phyloP scores from a whole-genome alignment of 2,797 vertebrate genomes.

The Enteromius fasciolatus region DNA sequence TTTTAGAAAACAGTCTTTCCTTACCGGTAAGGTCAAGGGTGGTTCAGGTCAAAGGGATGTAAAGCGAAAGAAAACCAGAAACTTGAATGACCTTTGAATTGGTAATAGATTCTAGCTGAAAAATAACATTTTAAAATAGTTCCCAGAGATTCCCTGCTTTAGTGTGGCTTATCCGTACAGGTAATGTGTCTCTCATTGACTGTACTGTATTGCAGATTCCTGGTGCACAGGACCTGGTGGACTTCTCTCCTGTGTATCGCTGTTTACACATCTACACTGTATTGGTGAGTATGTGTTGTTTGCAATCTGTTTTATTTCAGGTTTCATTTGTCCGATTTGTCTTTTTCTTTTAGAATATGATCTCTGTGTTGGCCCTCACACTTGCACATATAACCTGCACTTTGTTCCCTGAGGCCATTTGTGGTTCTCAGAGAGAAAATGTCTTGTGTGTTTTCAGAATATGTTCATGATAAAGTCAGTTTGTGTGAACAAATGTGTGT shows the following conservation, averaged over 20 bases:
- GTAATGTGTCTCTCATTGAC: not conserved
- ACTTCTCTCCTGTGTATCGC: conserved; percentile 95
- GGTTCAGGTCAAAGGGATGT: conserved; percentile 9
- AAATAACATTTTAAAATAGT: not conserved
- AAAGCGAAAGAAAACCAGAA: not conserved
- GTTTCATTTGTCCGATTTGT: not conserved
- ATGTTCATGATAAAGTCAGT: not conserved
- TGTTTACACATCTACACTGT: conserved; percentile 97
- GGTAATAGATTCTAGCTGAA: not conserved
- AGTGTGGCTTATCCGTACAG: not conserved
- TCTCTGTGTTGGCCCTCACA: not conserved
- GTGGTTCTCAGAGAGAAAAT: not conserved
- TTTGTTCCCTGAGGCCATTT: not conserved
- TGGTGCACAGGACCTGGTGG: conserved; percentile 93
- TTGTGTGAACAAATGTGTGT: not conserved
- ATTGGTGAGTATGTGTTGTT: conserved; percentile 81
- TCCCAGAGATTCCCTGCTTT: not conserved
- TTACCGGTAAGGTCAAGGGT: conserved; percentile 25
- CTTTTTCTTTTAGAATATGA: not conserved
- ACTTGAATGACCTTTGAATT: not conserved
- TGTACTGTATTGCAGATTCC: conserved; percentile 77
- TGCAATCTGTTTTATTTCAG: not conserved
- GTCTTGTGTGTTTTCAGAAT: not conserved
- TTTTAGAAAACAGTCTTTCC: conserved; percentile 27
- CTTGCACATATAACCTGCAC: not conserved